phyloP scores from a whole-genome alignment of 2,888 invertebrate species.

The Selenia dentaria region DNA sequence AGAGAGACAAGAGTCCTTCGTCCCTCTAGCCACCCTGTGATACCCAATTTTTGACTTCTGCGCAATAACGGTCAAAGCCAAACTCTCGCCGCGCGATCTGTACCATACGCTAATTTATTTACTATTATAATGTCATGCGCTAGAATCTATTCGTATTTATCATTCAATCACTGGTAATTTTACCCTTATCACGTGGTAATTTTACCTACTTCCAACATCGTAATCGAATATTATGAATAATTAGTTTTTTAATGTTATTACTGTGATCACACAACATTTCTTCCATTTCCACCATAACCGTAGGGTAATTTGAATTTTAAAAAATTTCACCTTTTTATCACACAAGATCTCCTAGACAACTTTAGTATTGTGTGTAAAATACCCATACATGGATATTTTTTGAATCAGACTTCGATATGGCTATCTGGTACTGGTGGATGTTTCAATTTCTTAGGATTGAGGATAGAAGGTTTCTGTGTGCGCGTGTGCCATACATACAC shows the following conservation, averaged over 20 bases:
- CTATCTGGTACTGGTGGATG: conserved; percentile 64
- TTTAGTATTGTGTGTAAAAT: conserved; percentile 3
- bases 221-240: neutral
- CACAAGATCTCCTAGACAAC: neutral
- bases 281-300: neutral
- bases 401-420: conserved; percentile 71
- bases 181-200: no score
- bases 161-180: no score
- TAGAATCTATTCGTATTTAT: no score
- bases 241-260: no score
- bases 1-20: no score
- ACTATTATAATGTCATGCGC: no score
- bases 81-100: no score
- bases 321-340: neutral
- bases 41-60: no score
- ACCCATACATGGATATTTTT: conserved; percentile 7
- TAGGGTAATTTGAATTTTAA: neutral
- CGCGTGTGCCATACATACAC: conserved; percentile 99
- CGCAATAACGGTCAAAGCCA: no score
- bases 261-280: neutral
- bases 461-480: conserved; percentile 94
- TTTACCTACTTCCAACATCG: neutral
- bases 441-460: conserved; percentile 85
- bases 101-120: no score
- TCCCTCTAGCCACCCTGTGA: no score